Conservation (phyloP, 2,888 invertebrate genomes). For the Lymantria monacha region DNA sequence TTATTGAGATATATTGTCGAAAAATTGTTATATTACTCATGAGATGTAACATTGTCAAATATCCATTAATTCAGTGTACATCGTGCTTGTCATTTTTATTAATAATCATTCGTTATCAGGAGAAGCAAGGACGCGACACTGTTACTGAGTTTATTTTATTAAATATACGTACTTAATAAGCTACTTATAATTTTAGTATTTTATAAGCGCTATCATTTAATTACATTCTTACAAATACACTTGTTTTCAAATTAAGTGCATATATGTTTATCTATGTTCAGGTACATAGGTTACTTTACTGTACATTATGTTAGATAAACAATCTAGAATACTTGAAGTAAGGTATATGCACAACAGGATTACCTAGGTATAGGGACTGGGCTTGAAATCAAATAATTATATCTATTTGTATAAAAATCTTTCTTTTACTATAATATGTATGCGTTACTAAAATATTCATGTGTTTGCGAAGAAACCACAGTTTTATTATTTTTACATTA, state of each 20-base stretch:
- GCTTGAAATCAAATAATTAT: too few relatives aligned
- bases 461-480: too few relatives aligned
- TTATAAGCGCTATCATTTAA: slow-evolving; percentile 13
- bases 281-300: too few relatives aligned
- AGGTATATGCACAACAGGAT: too few relatives aligned
- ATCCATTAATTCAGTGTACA: slow-evolving; percentile 32
- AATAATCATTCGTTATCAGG: slow-evolving; percentile 62
- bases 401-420: too few relatives aligned
- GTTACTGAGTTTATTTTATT: slow-evolving; percentile 39
- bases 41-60: slow-evolving; percentile 36
- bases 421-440: too few relatives aligned
- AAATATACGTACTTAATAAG: slow-evolving; percentile 12
- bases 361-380: too few relatives aligned
- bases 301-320: too few relatives aligned
- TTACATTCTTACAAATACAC: slow-evolving; percentile 1
- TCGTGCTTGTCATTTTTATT: slow-evolving; percentile 51
- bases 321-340: too few relatives aligned
- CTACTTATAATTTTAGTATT: slow-evolving; percentile 35
- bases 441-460: too few relatives aligned
- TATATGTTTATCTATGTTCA: not conserved
- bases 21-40: slow-evolving; percentile 25
- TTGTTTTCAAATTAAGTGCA: not conserved
- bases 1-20: slow-evolving; percentile 39
- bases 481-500: too few relatives aligned
- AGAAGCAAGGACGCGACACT: slow-evolving; percentile 62